Percentiles rank a stretch among this genome's conserved stretches.
Evolutionary conservation across 2,888 invertebrate genomes (phyloP).

Genomic region (Amphimallon solstitiale): DNA sequence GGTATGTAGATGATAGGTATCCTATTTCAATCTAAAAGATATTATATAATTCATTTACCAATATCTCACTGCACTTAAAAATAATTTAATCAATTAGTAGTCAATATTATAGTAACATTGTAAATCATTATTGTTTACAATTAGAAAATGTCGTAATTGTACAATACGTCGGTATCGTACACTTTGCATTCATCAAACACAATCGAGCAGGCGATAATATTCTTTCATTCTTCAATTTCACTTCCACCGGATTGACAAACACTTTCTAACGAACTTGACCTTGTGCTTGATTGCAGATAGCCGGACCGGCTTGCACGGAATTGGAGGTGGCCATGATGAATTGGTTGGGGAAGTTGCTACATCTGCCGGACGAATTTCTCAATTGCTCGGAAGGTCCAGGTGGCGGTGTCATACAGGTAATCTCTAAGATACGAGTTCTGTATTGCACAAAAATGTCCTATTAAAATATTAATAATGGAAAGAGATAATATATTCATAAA

Average conservation of each 20-base stretch:
- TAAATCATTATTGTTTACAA: too few relatives aligned
- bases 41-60: too few relatives aligned
- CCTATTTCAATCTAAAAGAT: too few relatives aligned
- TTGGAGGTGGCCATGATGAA: constrained; percentile 92
- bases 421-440: not conserved
- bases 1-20: too few relatives aligned
- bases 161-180: not conserved
- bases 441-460: too few relatives aligned
- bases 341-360: constrained; percentile 89
- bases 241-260: constrained; percentile 32
- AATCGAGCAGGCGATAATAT: not conserved
- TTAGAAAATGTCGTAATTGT: not conserved
- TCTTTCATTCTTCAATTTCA: constrained; percentile 31
- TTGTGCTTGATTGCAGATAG: constrained; percentile 52
- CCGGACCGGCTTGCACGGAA: constrained; percentile 82
- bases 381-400: constrained; percentile 81
- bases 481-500: too few relatives aligned
- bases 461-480: too few relatives aligned
- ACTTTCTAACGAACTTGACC: constrained; percentile 45
- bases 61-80: too few relatives aligned
- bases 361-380: constrained; percentile 84
- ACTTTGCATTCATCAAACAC: not conserved
- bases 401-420: constrained; percentile 86
- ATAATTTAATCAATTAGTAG: too few relatives aligned
- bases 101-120: too few relatives aligned